phyloP scores from a whole-genome alignment of 2,113 vertebrate species.

The Puffinus mauretanicus region DNA sequence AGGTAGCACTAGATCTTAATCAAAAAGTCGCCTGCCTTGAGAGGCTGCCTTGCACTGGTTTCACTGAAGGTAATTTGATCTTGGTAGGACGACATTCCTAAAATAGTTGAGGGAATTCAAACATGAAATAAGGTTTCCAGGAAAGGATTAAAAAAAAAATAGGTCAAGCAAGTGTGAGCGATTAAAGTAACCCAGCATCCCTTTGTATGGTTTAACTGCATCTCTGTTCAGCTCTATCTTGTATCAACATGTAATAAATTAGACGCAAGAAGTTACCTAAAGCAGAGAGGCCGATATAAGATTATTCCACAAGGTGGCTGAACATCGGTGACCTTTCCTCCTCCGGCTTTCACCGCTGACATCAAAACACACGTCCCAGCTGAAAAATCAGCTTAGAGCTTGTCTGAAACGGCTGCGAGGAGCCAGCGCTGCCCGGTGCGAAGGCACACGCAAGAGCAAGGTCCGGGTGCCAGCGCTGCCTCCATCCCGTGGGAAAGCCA shows the following conservation, averaged over 20 bases:
- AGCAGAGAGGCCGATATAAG: background rate
- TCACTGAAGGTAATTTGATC: conserved; percentile 53
- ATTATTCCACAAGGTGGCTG: background rate
- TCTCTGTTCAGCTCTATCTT: background rate
- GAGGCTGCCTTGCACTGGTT: background rate
- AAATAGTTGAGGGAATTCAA: conserved; percentile 70
- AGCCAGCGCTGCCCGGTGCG: background rate
- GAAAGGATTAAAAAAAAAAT: conserved; percentile 59
- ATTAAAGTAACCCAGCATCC: conserved; percentile 42
- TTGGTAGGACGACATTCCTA: conserved; percentile 58
- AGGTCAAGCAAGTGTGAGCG: conserved; percentile 57
- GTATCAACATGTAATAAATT: background rate
- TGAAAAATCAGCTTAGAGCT: background rate
- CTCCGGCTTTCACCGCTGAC: background rate
- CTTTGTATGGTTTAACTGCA: background rate
- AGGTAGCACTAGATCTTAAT: background rate
- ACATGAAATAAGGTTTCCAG: conserved; percentile 68
- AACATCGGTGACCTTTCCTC: background rate
- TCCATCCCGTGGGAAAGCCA: accelerated
- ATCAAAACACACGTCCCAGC: background rate
- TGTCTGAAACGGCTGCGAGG: background rate
- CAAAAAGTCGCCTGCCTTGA: conserved; percentile 3
- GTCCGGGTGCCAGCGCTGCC: background rate
- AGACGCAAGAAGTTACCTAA: background rate
- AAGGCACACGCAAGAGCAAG: accelerated